Evolutionary conservation across 1,140 invertebrate genomes (phyloP).

Genomic region (Whitmania pigra): DNA sequence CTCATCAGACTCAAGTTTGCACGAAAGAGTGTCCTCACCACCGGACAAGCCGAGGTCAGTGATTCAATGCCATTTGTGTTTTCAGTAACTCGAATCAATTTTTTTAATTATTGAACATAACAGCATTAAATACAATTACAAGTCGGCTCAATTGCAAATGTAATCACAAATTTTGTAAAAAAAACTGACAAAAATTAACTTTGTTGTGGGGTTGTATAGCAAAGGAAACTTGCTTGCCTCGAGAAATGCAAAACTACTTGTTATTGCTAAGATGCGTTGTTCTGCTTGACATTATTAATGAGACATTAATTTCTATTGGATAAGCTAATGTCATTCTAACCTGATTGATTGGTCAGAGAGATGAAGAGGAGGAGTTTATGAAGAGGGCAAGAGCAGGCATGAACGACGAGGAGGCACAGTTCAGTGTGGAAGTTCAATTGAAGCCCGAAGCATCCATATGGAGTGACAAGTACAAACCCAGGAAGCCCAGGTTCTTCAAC

Average conservation of each 20-base stretch:
- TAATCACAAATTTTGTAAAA: too few species aligned
- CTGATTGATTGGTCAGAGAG: slow-evolving; percentile 28
- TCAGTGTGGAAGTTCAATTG: slow-evolving; percentile 75
- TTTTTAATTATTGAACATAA: too few species aligned
- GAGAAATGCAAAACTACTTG: too few species aligned
- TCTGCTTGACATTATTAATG: too few species aligned
- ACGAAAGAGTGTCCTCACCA: slow-evolving; percentile 44
- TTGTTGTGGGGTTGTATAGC: not conserved
- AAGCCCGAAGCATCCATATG: slow-evolving; percentile 71
- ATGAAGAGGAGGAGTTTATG: slow-evolving; percentile 46
- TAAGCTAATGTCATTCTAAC: too few species aligned
- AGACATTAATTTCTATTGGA: too few species aligned
- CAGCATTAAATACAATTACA: too few species aligned
- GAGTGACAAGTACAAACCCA: slow-evolving; percentile 92
- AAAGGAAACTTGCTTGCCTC: too few species aligned
- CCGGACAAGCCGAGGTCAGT: slow-evolving; percentile 45
- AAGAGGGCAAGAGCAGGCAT: slow-evolving; percentile 71
- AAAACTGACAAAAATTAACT: too few species aligned
- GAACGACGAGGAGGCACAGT: slow-evolving; percentile 67
- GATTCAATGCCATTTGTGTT: not conserved
- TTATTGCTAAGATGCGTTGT: too few species aligned
- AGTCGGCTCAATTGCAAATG: too few species aligned
- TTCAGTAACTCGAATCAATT: not conserved
- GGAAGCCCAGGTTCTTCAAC: slow-evolving; percentile 96
- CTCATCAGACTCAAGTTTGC: slow-evolving; percentile 59